Evolutionary conservation across 1,140 invertebrate species (phyloP), one percentile per base, ranked within the genome.

Genomic region (Aplysia californica): DNA sequence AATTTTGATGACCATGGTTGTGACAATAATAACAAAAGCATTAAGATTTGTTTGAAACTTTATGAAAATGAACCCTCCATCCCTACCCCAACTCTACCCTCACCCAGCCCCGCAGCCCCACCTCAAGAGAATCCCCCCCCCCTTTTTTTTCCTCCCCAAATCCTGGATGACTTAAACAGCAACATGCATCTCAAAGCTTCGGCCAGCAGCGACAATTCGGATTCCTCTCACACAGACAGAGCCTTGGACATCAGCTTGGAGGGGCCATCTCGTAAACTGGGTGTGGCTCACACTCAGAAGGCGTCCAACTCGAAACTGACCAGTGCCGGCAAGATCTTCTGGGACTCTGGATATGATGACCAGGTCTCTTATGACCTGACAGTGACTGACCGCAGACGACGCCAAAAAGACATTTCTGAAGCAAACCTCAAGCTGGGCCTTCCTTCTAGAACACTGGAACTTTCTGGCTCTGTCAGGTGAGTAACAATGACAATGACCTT

Each of bases 131-230:
- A n/a, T n/a, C n/a, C n/a, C n/a, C n/a, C n/a, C n/a, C n/a, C n/a
- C n/a, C n/a, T n/a, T n/a, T n/a, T n/a, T n/a, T n/a, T n/a, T n/a
- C n/a, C n/a, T n/a, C n/a, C n/a, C n/a, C n/a, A n/a, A n/a, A n/a
- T n/a, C n/a, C n/a, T n/a, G 73, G 69, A 73, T 66, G 76, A 78
- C 23, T 33, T 29, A 29, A 39, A 58, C 31, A 78, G 76, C 61
- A 78, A 78, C n/a, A 26, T 78, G 5, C 31, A 35, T 4, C 26
- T 72, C 10, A 18, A 35, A 23, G 39, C 65, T 5, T n/a, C 55
- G 21, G 29, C 44, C 58, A 39, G n/a, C n/a, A n/a, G 29, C 1
- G 61, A 78, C 31, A 56, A 39, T 20, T 21, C 26, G 21, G 55
- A 64, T 36, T 21, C 33, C 41, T 44, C 20, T n/a, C 15, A 21